phyloP scores from a whole-genome alignment of 2,113 vertebrate species.

The Dromiciops gliroides region DNA sequence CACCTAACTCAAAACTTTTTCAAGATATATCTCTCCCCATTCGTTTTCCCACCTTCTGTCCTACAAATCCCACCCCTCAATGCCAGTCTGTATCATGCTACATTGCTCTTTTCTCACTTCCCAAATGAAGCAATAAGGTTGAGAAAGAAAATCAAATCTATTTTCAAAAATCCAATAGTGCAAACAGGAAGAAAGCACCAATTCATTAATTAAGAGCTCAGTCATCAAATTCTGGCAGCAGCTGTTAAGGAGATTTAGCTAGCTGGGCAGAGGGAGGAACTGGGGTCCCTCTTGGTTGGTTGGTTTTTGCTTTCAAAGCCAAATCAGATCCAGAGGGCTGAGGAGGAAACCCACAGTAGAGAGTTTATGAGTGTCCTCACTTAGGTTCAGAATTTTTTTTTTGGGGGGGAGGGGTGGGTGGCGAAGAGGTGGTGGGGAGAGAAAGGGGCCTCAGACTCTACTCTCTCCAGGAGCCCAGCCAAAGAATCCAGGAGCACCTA shows the following conservation, averaged over 20 bases:
- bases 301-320: conserved; percentile 27
- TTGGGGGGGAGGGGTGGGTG: not conserved
- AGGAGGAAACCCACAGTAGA: conserved; percentile 31
- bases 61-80: not conserved
- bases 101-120: not conserved
- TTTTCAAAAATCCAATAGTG: conserved; percentile 42
- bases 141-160: not conserved
- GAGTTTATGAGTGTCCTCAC: not conserved
- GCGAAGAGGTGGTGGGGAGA: too few species aligned
- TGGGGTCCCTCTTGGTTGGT: not conserved
- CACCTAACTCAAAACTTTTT: conserved; percentile 18
- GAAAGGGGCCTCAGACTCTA: not conserved
- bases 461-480: not conserved
- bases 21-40: not conserved
- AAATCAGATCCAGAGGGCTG: conserved; percentile 7
- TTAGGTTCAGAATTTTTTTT: not conserved
- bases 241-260: not conserved
- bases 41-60: not conserved
- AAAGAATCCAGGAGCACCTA: not conserved
- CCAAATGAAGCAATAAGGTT: conserved; percentile 7
- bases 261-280: not conserved
- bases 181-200: conserved; percentile 37
- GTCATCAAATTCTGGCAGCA: not conserved
- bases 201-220: conserved; percentile 18
- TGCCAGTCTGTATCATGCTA: not conserved